Percentiles rank a stretch among this genome's conserved stretches.
phyloP scores from a whole-genome alignment of 2,888 invertebrate species.

The Leucophora obtusa region DNA sequence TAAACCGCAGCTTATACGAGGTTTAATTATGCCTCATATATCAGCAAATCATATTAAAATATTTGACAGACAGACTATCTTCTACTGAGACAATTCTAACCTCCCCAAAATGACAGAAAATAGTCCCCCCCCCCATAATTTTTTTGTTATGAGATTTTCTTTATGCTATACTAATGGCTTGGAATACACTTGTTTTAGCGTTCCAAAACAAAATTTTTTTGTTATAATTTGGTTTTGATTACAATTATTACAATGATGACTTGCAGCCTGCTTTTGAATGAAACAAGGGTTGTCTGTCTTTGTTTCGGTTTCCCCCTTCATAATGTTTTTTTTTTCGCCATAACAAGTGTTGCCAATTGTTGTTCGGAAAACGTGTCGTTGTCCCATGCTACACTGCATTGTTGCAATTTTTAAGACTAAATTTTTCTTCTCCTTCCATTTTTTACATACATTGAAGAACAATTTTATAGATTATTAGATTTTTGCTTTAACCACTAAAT shows the following conservation, averaged over 20 bases:
- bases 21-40: conserved; percentile 78
- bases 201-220: conserved; percentile 14
- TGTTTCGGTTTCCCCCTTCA: background rate
- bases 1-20: conserved; percentile 73
- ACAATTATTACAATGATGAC: conserved; percentile 71
- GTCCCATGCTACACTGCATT: conserved; percentile 48
- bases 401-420: conserved; percentile 52
- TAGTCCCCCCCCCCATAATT: background rate
- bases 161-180: conserved; percentile 35
- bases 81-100: background rate
- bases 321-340: background rate
- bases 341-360: conserved; percentile 66
- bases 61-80: background rate
- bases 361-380: conserved; percentile 50
- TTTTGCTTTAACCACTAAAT: conserved; percentile 50
- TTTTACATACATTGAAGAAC: conserved; percentile 39
- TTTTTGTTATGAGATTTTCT: conserved; percentile 8
- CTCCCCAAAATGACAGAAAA: conserved; percentile 10
- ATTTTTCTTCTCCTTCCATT: background rate
- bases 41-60: conserved; percentile 69
- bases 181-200: conserved; percentile 52
- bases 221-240: conserved; percentile 77
- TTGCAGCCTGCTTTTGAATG: conserved; percentile 27
- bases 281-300: conserved; percentile 58
- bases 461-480: conserved; percentile 64